These are phyloP conservation scores for Oryzias woworae DNA, from an alignment of 2,113 vertebrate genomes.

Conservation along the genomic window DNA sequence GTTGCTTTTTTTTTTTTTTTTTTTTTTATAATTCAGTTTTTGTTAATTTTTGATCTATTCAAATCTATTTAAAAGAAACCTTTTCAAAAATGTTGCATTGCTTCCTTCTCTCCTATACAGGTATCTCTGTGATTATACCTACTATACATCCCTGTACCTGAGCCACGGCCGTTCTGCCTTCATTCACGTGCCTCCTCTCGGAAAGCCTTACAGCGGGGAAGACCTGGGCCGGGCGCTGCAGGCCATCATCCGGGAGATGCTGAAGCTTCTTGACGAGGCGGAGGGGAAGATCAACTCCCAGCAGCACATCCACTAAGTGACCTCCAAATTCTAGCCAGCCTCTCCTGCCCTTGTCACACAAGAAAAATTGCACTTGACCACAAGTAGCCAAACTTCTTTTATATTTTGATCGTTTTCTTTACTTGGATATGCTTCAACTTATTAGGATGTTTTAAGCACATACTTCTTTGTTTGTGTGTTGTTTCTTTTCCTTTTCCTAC, in stretches of 20 bases:
- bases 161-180: conserved; percentile 89
- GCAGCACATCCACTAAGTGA: conserved; percentile 81
- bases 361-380: conserved; percentile 70
- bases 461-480: background rate
- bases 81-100: background rate
- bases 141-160: conserved; percentile 91
- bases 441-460: conserved; percentile 6
- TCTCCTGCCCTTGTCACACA: conserved; percentile 44
- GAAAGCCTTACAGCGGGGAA: conserved; percentile 86
- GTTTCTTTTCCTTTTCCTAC: background rate
- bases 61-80: background rate
- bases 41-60: background rate
- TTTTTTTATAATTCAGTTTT: no score
- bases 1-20: no score
- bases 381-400: conserved; percentile 58
- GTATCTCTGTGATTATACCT: conserved; percentile 96
- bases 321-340: conserved; percentile 48
- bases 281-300: conserved; percentile 79
- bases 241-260: conserved; percentile 87
- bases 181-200: conserved; percentile 90
- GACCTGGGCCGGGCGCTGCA: conserved; percentile 90
- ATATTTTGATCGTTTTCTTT: conserved; percentile 7
- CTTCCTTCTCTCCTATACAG: conserved; percentile 53
- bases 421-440: conserved; percentile 29
- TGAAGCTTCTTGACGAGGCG: conserved; percentile 80